These are phyloP conservation scores for Accipiter cooperii DNA, from an alignment of 2,113 vertebrate genomes.

Conservation along the genomic window DNA sequence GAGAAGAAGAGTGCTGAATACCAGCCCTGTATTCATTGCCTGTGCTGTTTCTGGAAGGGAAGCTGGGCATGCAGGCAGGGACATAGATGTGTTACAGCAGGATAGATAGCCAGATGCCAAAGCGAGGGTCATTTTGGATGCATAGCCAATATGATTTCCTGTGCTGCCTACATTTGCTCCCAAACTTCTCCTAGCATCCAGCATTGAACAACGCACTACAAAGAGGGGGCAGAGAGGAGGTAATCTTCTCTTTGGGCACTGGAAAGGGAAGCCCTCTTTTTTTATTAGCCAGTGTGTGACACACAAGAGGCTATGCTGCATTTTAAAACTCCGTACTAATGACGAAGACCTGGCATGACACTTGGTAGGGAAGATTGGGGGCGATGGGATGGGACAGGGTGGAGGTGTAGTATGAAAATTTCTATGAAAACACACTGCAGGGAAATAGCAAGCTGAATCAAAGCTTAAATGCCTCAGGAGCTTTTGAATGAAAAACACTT, in stretches of 20 bases:
- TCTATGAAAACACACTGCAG: neutral
- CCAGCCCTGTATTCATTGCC: neutral
- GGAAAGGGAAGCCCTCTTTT: neutral
- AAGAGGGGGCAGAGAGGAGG: neutral
- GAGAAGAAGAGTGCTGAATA: neutral
- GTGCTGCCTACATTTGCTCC: neutral
- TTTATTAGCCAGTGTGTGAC: neutral
- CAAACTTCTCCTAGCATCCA: neutral
- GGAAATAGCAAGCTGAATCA: neutral
- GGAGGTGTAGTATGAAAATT: neutral
- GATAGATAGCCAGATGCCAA: neutral
- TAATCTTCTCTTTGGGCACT: neutral
- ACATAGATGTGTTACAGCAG: neutral
- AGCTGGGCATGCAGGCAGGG: neutral
- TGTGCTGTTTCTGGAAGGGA: neutral
- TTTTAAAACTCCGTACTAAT: neutral
- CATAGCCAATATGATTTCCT: neutral
- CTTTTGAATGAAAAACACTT: neutral
- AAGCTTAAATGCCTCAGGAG: neutral
- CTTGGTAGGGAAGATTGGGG: neutral
- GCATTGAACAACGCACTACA: neutral
- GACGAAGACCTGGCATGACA: neutral
- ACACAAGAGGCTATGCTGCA: neutral
- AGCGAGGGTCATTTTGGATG: neutral
- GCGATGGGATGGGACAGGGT: no score